Conservation (phyloP, 2,797 vertebrate genomes). For the Halcyon chelicuti region DNA sequence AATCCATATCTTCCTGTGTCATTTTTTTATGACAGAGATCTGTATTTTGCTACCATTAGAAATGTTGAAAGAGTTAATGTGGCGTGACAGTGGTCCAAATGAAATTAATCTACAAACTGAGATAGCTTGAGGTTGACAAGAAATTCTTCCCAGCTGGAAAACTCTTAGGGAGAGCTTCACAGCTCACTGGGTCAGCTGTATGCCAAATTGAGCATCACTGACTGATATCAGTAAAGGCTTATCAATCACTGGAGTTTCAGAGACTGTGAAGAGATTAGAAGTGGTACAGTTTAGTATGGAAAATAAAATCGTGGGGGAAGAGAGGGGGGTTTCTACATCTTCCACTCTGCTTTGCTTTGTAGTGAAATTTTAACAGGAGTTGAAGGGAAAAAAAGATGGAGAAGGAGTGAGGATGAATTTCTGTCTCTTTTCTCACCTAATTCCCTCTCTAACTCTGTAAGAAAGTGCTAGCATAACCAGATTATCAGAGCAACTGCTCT, state of each 20-base stretch:
- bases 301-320: neutral
- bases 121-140: conserved; percentile 22
- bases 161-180: conserved; percentile 8
- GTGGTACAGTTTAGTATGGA: neutral
- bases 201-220: conserved; percentile 38
- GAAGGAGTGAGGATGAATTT: neutral
- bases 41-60: neutral
- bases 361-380: neutral
- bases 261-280: neutral
- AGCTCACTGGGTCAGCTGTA: conserved; percentile 37
- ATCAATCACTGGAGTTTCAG: conserved; percentile 15
- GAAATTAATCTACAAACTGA: conserved; percentile 43
- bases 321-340: neutral
- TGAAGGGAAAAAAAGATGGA: neutral
- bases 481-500: neutral
- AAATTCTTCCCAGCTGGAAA: conserved; percentile 44
- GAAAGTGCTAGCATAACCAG: neutral
- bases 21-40: neutral
- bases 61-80: conserved; percentile 31
- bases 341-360: neutral
- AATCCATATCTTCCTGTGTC: neutral
- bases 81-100: conserved; percentile 31
- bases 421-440: neutral
- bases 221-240: neutral
- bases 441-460: neutral